These are phyloP conservation scores for Acholoe squamosa DNA, from an alignment of 2,888 invertebrate species.

Conservation along the genomic window DNA sequence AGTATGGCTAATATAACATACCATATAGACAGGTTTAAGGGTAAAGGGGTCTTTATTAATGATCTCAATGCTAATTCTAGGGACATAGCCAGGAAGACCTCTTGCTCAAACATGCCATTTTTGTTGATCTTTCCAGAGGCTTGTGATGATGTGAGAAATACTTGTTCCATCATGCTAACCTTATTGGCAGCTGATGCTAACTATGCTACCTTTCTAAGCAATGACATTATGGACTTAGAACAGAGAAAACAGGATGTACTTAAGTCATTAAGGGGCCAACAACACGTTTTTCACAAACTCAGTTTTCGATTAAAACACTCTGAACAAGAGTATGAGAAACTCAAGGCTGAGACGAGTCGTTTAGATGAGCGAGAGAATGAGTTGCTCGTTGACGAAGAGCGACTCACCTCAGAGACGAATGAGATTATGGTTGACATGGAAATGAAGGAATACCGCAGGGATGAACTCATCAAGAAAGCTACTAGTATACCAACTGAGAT, in stretches of 20 bases:
- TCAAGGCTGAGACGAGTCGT: conserved; percentile 71
- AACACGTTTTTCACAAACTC: conserved; percentile 75
- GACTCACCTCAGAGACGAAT: conserved; percentile 71
- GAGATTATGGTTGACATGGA: conserved; percentile 77
- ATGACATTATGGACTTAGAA: conserved; percentile 76
- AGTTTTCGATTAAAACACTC: conserved; percentile 75
- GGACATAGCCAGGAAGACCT: conserved; percentile 73
- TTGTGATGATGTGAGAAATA: conserved; percentile 76
- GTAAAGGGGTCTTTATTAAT: conserved; percentile 70
- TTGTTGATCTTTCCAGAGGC: conserved; percentile 78
- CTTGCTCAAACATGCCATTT: conserved; percentile 76
- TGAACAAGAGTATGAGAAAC: conserved; percentile 73
- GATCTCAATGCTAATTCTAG: conserved; percentile 73
- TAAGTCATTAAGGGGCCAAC: conserved; percentile 72
- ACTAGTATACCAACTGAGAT: conserved; percentile 59
- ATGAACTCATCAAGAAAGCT: conserved; percentile 67
- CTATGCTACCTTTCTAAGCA: conserved; percentile 75
- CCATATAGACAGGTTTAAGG: conserved; percentile 73
- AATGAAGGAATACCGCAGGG: conserved; percentile 75
- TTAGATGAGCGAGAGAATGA: conserved; percentile 73
- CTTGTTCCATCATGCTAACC: conserved; percentile 73
- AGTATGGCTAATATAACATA: conserved; percentile 72
- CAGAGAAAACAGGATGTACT: conserved; percentile 73
- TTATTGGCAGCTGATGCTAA: conserved; percentile 79
- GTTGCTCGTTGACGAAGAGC: conserved; percentile 66